Evolutionary conservation across 2,113 vertebrate species (phyloP).

Genomic region (Rhabdomys dilectus): DNA sequence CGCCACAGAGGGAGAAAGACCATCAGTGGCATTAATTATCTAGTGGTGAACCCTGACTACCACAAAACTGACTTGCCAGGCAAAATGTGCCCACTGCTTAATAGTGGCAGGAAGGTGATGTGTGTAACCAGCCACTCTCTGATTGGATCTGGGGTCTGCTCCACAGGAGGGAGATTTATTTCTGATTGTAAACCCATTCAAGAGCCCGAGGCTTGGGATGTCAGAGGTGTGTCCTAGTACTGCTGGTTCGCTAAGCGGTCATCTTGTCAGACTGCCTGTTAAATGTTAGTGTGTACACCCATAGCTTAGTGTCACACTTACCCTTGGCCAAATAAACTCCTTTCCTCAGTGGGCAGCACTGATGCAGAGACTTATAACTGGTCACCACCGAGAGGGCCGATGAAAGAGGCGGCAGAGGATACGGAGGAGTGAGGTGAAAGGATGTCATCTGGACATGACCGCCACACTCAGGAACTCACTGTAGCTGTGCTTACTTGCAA

Average conservation of each 20-base stretch:
- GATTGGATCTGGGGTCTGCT: neutral
- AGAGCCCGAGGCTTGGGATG: neutral
- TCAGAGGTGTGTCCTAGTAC: neutral
- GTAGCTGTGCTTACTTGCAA: neutral
- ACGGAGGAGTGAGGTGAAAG: neutral
- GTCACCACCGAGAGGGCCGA: neutral
- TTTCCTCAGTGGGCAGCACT: neutral
- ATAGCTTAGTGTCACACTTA: neutral
- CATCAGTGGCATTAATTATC: neutral
- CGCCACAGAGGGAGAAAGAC: neutral
- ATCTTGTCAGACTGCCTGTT: neutral
- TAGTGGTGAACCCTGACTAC: neutral
- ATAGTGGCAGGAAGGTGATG: neutral
- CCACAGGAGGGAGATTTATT: neutral
- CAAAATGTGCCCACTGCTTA: neutral
- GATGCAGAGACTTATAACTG: neutral
- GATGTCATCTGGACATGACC: neutral
- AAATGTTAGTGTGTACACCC: neutral
- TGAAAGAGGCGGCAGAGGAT: neutral
- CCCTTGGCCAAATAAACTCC: neutral
- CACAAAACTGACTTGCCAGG: neutral
- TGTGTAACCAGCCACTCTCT: neutral
- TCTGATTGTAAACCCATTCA: neutral
- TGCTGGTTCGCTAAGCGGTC: neutral
- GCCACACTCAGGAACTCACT: neutral